These are phyloP conservation scores for Raja brachyura DNA, from an alignment of 2,113 vertebrate species.

Conservation along the genomic window DNA sequence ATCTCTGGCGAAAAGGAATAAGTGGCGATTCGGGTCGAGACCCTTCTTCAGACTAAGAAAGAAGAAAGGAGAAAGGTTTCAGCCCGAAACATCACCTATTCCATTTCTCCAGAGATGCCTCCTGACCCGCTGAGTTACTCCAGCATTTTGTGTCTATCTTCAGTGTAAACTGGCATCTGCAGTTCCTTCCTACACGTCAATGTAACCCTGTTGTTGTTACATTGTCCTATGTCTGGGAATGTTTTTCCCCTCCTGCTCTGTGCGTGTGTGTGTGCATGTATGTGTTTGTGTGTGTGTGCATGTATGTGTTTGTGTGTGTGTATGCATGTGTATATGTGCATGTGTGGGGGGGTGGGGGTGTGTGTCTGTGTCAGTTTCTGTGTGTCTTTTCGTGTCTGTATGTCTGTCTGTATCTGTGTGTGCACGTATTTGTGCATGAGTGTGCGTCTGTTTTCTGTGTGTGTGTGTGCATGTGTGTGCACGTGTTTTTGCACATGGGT, in stretches of 20 bases:
- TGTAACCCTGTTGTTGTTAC: constrained; percentile 45
- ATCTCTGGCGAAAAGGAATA: too few relatives aligned
- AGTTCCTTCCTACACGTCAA: constrained; percentile 24
- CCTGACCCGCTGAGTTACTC: too few relatives aligned
- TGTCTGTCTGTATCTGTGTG: not conserved
- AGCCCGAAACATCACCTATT: too few relatives aligned
- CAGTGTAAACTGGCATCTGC: too few relatives aligned
- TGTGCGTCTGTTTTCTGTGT: constrained; percentile 7
- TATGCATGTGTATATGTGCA: not conserved
- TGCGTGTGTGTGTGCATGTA: not conserved
- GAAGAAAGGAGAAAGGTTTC: too few relatives aligned
- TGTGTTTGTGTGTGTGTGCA: not conserved
- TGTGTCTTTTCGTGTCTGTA: constrained; percentile 40
- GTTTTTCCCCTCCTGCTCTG: constrained; percentile 42
- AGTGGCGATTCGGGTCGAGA: too few relatives aligned
- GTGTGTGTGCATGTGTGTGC: constrained; percentile 43
- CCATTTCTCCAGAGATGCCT: too few relatives aligned
- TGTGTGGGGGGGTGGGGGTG: not conserved
- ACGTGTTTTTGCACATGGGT: not conserved
- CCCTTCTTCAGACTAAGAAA: too few relatives aligned
- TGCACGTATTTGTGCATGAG: not conserved
- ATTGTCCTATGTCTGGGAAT: constrained; percentile 51
- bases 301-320: too few relatives aligned
- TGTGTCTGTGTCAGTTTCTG: constrained; percentile 28
- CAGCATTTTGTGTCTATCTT: too few relatives aligned